Conservation (phyloP, 2,888 invertebrate species). For the Halictus ligatus region DNA sequence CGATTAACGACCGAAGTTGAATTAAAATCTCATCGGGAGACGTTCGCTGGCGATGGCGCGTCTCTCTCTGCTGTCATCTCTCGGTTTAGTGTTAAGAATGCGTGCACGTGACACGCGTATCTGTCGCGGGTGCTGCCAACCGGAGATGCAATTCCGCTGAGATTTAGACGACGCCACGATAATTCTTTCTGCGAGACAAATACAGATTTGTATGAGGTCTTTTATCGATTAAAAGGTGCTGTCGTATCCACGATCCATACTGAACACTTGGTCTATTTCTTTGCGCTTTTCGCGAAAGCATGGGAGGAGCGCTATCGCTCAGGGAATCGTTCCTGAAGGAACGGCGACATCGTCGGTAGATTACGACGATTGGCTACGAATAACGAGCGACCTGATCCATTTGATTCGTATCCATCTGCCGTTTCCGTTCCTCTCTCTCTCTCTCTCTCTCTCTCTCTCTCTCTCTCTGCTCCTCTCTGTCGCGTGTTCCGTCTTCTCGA, state of each 20-base stretch:
- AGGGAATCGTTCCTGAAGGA: background rate
- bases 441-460: background rate
- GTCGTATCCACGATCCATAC: too few species aligned
- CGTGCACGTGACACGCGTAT: too few species aligned
- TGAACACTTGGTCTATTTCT: background rate
- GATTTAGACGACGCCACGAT: too few species aligned
- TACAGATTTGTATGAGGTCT: too few species aligned
- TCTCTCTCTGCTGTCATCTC: background rate
- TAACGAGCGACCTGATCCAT: constrained; percentile 25
- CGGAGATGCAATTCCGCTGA: too few species aligned
- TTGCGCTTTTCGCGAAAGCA: background rate
- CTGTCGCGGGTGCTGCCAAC: too few species aligned
- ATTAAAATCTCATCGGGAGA: constrained; percentile 71
- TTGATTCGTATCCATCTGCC: constrained; percentile 1
- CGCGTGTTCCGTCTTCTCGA: background rate
- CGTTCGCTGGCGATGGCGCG: constrained; percentile 10
- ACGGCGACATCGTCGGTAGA: constrained; percentile 4
- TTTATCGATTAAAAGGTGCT: too few species aligned
- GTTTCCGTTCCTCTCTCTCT: background rate
- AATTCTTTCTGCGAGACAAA: too few species aligned
- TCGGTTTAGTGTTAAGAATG: background rate
- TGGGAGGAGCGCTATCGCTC: background rate
- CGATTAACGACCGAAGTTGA: constrained; percentile 72
- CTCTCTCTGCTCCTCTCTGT: background rate
- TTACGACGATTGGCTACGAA: constrained; percentile 17